Evolutionary conservation across 1,140 invertebrate genomes (phyloP).

Genomic region (Cataglyphis hispanica): DNA sequence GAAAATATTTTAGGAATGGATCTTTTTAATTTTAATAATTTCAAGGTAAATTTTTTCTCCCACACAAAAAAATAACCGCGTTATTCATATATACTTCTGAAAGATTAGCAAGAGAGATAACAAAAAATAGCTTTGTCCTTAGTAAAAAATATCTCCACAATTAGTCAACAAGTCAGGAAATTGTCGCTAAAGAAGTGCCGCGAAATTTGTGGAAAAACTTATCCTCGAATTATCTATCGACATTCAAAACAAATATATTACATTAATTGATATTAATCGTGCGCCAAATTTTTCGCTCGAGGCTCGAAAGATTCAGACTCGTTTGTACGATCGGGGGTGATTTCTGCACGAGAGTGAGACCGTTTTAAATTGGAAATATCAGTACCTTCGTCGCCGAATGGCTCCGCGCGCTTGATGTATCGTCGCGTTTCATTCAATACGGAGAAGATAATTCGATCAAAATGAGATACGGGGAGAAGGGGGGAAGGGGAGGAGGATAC

Average conservation of each 20-base stretch:
- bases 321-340: neutral
- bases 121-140: neutral
- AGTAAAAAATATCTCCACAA: neutral
- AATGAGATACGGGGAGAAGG: conserved; percentile 42
- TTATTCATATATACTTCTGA: neutral
- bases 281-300: neutral
- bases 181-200: neutral
- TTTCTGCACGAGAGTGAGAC: neutral
- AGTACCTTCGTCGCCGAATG: conserved; percentile 24
- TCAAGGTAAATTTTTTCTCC: neutral
- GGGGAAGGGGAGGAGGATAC: neutral
- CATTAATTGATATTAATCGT: neutral
- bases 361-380: conserved; percentile 41
- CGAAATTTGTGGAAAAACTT: neutral
- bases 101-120: neutral
- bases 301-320: neutral
- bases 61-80: neutral
- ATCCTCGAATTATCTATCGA: neutral
- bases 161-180: neutral
- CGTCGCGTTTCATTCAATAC: conserved; percentile 55
- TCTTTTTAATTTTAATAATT: neutral
- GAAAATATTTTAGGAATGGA: neutral
- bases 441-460: conserved; percentile 61
- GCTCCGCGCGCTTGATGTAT: conserved; percentile 37
- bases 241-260: neutral